Evolutionary conservation across 2,113 vertebrate species (phyloP), one percentile per base, ranked within the genome.

Genomic region (Neolamprologus sp.): DNA sequence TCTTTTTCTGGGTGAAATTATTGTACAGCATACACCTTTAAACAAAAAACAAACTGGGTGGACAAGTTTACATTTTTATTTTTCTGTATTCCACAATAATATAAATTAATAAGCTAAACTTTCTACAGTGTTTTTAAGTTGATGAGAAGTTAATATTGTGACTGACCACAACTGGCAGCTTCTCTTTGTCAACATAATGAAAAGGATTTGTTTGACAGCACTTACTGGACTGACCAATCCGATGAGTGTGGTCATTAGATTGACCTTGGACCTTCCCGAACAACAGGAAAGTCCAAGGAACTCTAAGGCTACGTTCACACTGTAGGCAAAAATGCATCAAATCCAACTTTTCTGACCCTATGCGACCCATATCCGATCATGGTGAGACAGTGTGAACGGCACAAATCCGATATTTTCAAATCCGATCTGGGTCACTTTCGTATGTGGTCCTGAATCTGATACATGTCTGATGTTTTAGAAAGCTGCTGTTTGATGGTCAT

Each of bases 391-490:
- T 12, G 0, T 7, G 10, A 54, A 54, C 3, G 3, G 53, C 10
- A 23, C 0, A 54, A 54, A 12, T 12, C 1, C 0, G 3, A 23
- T 47, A 54, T 54, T 54, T 54, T 23, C 3, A 54, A 54, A 54
- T 54, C 53, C 0, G 6, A 23, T 1, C 21, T 23, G 21, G 21
- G 53, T 7, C 53, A 23, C 53, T 23, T 23, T 55, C 0, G 0
- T 55, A 4, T 55, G 6, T 55, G 21, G 6, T 55, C 0, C 53
- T 54, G 10, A 54, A 23, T 54, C 53, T 2, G 0, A 54, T 0
- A 54, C 0, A 54, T 54, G 0, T 54, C 53, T 0, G 53, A 54
- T 54, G n/a, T 54, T 54, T 54, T 1, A 23, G 0, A 54, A 54
- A 51, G 47, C 7, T 19, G 8, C 17, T 51, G 47, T 51, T 7